These are phyloP conservation scores for Phorcus lineatus DNA, from an alignment of 2,888 invertebrate species.

Conservation along the genomic window DNA sequence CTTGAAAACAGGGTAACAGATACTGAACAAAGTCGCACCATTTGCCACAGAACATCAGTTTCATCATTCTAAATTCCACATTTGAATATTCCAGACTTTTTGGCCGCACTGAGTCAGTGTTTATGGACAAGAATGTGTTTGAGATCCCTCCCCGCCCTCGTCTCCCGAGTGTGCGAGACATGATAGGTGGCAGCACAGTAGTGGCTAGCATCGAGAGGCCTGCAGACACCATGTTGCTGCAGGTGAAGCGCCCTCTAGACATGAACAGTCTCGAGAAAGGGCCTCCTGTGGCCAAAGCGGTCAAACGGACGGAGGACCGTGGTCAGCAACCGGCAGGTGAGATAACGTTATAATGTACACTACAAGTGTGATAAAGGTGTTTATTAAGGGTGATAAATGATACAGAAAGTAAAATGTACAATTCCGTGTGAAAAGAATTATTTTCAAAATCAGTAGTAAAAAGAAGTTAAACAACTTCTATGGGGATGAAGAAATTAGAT, in stretches of 20 bases:
- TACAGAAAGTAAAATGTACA: too few relatives aligned
- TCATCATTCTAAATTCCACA: not conserved
- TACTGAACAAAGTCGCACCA: too few relatives aligned
- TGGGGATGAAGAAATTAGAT: too few relatives aligned
- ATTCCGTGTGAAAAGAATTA: too few relatives aligned
- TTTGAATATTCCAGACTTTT: constrained; percentile 51
- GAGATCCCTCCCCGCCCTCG: constrained; percentile 52
- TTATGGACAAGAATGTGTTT: constrained; percentile 58
- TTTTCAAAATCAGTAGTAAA: too few relatives aligned
- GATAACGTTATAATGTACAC: too few relatives aligned
- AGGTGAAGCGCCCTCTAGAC: constrained; percentile 64
- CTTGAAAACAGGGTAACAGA: too few relatives aligned
- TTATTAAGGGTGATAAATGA: too few relatives aligned
- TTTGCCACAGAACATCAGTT: not conserved
- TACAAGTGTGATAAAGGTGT: too few relatives aligned
- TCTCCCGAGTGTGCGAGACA: constrained; percentile 51
- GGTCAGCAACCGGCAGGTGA: too few relatives aligned
- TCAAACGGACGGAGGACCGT: constrained; percentile 10
- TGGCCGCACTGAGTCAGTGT: constrained; percentile 64
- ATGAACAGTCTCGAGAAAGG: constrained; percentile 69
- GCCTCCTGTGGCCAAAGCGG: constrained; percentile 54
- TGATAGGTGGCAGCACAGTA: constrained; percentile 59
- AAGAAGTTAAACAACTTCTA: too few relatives aligned
- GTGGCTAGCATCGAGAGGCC: constrained; percentile 61
- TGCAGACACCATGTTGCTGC: constrained; percentile 53